A percentile compares a stretch with the other conserved stretches of the same genome.
Conservation (phyloP, 2,797 vertebrate species). For the Gymnothorax javanicus region DNA sequence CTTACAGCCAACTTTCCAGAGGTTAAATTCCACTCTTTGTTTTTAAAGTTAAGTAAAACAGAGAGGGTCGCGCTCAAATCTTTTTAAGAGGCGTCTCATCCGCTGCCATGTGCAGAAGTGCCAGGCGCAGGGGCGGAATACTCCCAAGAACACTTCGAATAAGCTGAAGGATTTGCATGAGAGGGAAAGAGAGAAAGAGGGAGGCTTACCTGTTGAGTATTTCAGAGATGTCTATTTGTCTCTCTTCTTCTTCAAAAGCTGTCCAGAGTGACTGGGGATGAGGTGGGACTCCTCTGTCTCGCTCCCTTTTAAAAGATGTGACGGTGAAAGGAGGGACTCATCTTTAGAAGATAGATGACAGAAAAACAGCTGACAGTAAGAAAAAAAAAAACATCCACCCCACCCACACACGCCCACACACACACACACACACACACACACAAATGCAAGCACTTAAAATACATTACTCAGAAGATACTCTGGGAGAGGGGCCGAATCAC, state of each 20-base stretch:
- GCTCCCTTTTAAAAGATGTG: conserved; percentile 41
- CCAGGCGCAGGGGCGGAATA: not conserved
- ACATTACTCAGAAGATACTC: not conserved
- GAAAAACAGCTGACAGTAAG: conserved; percentile 41
- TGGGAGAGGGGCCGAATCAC: not conserved
- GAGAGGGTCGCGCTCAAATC: conserved; percentile 47
- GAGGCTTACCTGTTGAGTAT: conserved; percentile 69
- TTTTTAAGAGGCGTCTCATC: not conserved
- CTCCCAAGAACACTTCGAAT: conserved; percentile 56
- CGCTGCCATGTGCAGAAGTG: not conserved
- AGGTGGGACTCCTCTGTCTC: conserved; percentile 51
- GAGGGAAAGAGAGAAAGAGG: conserved; percentile 47
- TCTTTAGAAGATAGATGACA: conserved; percentile 31
- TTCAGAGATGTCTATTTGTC: conserved; percentile 61
- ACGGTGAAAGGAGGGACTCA: not conserved
- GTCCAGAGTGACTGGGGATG: conserved; percentile 65
- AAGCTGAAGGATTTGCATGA: conserved; percentile 65
- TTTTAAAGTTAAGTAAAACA: conserved; percentile 31
- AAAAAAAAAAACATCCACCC: conserved; percentile 21
- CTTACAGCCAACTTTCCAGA: not conserved
- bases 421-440: not conserved
- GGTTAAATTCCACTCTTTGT: not conserved
- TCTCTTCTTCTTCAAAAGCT: conserved; percentile 65
- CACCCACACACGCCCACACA: not conserved
- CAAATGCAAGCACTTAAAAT: not conserved